Evolutionary conservation across 2,797 vertebrate genomes (phyloP).

Genomic region (Manis javanica): DNA sequence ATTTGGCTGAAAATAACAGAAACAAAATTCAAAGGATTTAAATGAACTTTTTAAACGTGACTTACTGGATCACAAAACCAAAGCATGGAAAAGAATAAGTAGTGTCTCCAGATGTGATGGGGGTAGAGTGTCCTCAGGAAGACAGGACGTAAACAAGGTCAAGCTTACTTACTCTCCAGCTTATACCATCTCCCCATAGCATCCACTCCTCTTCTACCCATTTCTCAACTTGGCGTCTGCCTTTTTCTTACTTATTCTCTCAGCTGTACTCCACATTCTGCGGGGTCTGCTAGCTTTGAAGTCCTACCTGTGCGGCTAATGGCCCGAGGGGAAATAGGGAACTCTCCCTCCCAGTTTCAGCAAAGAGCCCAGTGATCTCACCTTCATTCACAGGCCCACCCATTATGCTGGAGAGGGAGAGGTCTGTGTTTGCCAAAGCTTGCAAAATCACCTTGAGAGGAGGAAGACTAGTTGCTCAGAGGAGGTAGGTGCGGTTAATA

Average conservation of each 20-base stretch:
- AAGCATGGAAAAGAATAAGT: not conserved
- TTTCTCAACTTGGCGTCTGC: not conserved
- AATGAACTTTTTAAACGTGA: not conserved
- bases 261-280: not conserved
- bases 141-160: fast-evolving
- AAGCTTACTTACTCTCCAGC: too few species aligned
- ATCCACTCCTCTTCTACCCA: not conserved
- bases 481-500: not conserved
- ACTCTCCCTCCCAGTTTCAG: not conserved
- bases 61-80: not conserved
- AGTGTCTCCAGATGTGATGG: not conserved
- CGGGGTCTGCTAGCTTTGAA: not conserved
- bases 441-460: not conserved
- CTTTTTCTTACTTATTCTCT: not conserved
- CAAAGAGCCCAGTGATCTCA: not conserved
- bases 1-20: not conserved
- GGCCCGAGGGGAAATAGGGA: not conserved
- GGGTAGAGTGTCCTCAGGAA: too few species aligned
- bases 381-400: not conserved
- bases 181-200: not conserved
- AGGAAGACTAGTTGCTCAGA: not conserved
- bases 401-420: not conserved
- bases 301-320: not conserved
- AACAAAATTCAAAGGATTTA: not conserved
- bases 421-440: not conserved